A percentile compares a stretch with the other conserved stretches of the same genome.
phyloP scores from a whole-genome alignment of 1,140 invertebrate species.

The Triops longicaudatus region DNA sequence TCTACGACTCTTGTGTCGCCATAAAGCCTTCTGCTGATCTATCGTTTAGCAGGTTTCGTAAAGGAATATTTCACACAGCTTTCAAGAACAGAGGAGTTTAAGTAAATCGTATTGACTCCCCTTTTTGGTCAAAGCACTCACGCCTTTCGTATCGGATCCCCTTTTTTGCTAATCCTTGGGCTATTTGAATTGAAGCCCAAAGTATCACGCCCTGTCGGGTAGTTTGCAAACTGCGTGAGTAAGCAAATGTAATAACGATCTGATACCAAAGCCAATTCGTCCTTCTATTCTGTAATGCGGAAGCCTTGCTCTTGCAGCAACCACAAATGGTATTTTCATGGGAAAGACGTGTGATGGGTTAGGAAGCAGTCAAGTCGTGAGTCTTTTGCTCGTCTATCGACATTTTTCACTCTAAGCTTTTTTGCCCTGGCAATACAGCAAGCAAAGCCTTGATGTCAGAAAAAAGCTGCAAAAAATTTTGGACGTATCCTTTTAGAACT shows the following conservation, averaged over 20 bases:
- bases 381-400: background rate
- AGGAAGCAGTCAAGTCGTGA: background rate
- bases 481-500: background rate
- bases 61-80: too few species aligned
- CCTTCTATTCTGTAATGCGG: background rate
- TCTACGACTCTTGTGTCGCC: too few species aligned
- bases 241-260: background rate
- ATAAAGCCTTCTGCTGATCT: too few species aligned
- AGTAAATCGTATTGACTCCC: background rate
- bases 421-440: background rate
- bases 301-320: background rate
- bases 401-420: background rate
- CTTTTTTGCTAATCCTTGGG: background rate
- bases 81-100: background rate
- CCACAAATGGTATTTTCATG: conserved; percentile 8
- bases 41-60: too few species aligned
- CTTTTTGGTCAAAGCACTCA: background rate
- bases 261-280: background rate
- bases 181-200: background rate
- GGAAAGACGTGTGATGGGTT: background rate
- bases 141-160: background rate
- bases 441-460: background rate
- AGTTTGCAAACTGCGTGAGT: background rate
- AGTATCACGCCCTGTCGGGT: background rate
- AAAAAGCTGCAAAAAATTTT: background rate